A percentile compares a stretch with the other conserved stretches of the same genome.
Evolutionary conservation across 37 sponge, comb jelly and placozoan genomes (phyloP).

Genomic region (Diacarnus erythraeanus): DNA sequence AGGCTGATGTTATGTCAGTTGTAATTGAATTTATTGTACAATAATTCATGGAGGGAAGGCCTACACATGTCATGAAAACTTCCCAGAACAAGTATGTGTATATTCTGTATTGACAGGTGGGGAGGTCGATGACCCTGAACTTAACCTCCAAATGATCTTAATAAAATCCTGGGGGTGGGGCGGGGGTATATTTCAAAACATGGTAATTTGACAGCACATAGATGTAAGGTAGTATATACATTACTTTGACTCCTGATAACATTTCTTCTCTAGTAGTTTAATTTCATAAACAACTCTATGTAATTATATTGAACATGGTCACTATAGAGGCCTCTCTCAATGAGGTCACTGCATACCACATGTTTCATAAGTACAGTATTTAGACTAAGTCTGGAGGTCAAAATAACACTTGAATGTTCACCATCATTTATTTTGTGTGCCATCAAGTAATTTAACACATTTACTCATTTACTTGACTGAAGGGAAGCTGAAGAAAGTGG

Average conservation of each 20-base stretch:
- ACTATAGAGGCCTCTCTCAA: too few relatives aligned
- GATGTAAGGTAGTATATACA: not conserved
- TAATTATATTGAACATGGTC: too few relatives aligned
- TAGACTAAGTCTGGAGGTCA: not conserved
- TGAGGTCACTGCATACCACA: not conserved
- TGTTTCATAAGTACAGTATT: not conserved
- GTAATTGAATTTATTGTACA: not conserved
- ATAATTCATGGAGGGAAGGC: not conserved
- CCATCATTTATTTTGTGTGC: constrained; percentile 86
- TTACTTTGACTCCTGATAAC: constrained; percentile 72
- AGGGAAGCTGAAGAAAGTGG: constrained; percentile 53
- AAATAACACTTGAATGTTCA: constrained; percentile 10
- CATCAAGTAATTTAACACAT: constrained; percentile 88
- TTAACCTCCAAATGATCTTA: constrained; percentile 45
- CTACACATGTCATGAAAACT: too few relatives aligned
- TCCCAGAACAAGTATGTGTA: too few relatives aligned
- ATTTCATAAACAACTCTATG: constrained; percentile 76
- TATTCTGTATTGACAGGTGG: too few relatives aligned
- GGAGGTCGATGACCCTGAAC: constrained; percentile 1
- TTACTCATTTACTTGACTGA: constrained; percentile 39
- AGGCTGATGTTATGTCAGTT: too few relatives aligned
- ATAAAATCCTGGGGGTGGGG: constrained; percentile 14
- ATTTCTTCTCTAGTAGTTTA: constrained; percentile 85
- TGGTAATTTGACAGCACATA: too few relatives aligned
- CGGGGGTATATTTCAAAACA: too few relatives aligned